Evolutionary conservation across 2,113 vertebrate species (phyloP).

Genomic region (Psephotus haematonotus): DNA sequence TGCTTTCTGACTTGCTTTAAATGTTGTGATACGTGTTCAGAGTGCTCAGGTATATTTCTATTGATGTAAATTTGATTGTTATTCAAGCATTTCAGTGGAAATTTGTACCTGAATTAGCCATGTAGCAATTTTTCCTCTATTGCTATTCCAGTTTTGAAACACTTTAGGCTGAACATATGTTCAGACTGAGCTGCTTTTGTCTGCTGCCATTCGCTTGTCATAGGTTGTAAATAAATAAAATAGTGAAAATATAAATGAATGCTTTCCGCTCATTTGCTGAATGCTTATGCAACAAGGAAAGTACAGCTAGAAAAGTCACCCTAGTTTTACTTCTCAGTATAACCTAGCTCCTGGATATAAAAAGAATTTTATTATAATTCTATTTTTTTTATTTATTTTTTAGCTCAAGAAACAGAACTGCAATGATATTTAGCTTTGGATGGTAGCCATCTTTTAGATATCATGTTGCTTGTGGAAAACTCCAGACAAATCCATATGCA

Average conservation of each 20-base stretch:
- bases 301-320: not conserved
- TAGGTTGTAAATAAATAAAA: not conserved
- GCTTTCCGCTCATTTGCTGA: not conserved
- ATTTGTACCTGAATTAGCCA: not conserved
- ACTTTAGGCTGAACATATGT: not conserved
- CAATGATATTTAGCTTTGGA: slow-evolving; percentile 1
- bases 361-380: not conserved
- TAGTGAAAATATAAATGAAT: not conserved
- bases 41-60: not conserved
- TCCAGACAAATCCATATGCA: not conserved
- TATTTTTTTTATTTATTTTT: not conserved
- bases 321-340: not conserved
- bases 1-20: not conserved
- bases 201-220: not conserved
- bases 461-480: not conserved
- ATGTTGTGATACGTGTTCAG: not conserved
- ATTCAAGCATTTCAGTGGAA: not conserved
- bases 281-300: not conserved
- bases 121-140: not conserved
- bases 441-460: not conserved
- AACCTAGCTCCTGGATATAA: not conserved
- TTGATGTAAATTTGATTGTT: not conserved
- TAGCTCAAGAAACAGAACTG: not conserved
- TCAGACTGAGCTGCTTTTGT: not conserved
- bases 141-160: not conserved